These are phyloP conservation scores for Hoplias malabaricus DNA, from an alignment of 2,113 vertebrate genomes.

Conservation along the genomic window DNA sequence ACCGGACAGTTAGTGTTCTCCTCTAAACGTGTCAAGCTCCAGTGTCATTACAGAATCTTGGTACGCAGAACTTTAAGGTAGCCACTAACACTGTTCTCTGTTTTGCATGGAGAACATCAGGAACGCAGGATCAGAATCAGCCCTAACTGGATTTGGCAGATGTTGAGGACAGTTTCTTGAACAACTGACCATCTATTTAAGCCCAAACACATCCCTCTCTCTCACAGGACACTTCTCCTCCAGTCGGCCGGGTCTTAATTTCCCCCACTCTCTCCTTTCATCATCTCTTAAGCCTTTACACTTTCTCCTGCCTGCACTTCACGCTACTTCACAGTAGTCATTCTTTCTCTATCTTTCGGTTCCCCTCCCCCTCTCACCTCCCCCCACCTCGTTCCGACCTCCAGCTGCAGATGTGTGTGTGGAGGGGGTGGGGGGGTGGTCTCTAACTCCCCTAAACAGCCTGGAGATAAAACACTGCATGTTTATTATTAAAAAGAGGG, in stretches of 20 bases:
- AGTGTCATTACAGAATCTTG: no score
- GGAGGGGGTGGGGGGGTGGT: slow-evolving; percentile 5
- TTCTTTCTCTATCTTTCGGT: slow-evolving; percentile 46
- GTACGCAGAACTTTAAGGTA: no score
- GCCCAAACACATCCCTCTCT: background rate
- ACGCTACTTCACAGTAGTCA: background rate
- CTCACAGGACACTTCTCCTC: no score
- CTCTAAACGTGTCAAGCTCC: no score
- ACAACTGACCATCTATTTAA: background rate
- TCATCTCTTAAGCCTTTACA: slow-evolving; percentile 11
- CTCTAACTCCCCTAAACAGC: slow-evolving; percentile 72
- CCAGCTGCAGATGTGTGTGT: slow-evolving; percentile 70
- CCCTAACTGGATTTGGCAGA: no score
- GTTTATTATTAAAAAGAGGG: slow-evolving; percentile 87
- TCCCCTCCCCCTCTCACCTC: background rate
- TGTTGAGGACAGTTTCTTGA: no score
- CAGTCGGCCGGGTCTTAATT: background rate
- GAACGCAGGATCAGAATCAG: no score
- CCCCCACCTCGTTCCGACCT: background rate
- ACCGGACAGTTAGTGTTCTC: no score
- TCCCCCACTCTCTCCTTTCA: slow-evolving; percentile 51
- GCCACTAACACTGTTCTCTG: no score
- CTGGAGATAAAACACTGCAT: slow-evolving; percentile 82
- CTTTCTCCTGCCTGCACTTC: background rate
- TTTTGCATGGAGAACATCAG: no score